These are phyloP conservation scores for Corythucha ciliata DNA, from an alignment of 2,888 invertebrate species.

Conservation along the genomic window DNA sequence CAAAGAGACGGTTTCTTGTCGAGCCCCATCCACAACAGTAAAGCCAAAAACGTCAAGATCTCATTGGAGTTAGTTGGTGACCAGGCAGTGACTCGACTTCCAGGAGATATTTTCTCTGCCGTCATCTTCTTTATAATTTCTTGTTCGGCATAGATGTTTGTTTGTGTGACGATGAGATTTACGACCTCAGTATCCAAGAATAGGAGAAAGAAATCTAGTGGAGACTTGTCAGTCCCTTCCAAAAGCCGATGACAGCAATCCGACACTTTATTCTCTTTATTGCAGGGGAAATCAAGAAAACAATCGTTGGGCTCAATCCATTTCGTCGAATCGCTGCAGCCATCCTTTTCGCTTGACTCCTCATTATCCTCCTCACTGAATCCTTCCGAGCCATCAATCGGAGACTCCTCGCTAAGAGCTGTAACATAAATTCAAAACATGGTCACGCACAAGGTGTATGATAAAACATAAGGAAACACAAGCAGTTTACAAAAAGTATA, in stretches of 20 bases:
- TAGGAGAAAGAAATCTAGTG: conserved; percentile 5
- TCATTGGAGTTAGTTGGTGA: background rate
- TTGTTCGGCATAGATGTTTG: conserved; percentile 3
- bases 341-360: no score
- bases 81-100: conserved; percentile 3
- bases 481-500: no score
- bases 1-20: background rate
- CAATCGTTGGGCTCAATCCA: background rate
- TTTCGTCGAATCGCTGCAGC: no score
- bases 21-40: conserved; percentile 5
- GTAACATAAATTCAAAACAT: no score
- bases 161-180: background rate
- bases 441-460: no score
- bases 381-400: no score
- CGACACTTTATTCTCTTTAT: background rate
- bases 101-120: background rate
- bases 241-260: background rate
- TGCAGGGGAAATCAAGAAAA: background rate
- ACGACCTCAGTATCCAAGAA: conserved; percentile 1
- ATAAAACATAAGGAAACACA: no score
- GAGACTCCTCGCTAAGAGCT: no score
- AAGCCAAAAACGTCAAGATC: background rate
- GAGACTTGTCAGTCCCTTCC: background rate
- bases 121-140: background rate
- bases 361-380: no score